Conservation (phyloP, 92 coral and sea anemone species). For the Parazoanthus darwini region DNA sequence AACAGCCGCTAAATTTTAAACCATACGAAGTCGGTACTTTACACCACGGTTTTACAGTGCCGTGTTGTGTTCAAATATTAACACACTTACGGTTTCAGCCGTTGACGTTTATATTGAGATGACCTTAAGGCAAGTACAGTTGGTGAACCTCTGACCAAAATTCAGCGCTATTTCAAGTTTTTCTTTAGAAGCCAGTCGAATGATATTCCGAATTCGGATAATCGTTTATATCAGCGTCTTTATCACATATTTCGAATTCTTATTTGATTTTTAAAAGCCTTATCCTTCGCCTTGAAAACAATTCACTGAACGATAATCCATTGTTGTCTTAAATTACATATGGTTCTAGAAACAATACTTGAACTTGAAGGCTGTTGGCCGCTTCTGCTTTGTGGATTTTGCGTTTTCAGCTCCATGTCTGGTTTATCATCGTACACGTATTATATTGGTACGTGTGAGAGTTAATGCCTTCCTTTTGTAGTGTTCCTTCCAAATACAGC, state of each 20-base stretch:
- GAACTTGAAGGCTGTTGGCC: not conserved
- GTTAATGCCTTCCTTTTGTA: not conserved
- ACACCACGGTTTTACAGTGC: not conserved
- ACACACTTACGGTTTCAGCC: not conserved
- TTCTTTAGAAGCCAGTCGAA: not conserved
- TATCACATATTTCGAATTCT: slow-evolving; percentile 8
- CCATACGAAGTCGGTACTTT: not conserved
- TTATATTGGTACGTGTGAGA: not conserved
- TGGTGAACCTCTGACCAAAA: not conserved
- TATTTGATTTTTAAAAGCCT: not conserved
- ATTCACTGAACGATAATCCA: not conserved
- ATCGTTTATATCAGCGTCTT: not conserved
- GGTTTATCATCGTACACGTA: not conserved
- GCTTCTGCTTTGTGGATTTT: not conserved
- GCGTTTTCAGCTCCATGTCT: not conserved
- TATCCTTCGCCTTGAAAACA: not conserved
- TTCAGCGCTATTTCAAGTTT: not conserved
- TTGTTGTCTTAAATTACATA: slow-evolving; percentile 3
- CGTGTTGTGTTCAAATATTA: slow-evolving; percentile 27
- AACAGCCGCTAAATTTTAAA: not conserved
- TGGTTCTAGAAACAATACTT: not conserved
- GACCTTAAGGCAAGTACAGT: not conserved
- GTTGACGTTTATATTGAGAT: not conserved
- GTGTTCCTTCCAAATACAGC: not conserved
- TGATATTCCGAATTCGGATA: not conserved